A percentile compares a stretch with the other conserved stretches of the same genome.
Conservation (phyloP, 2,888 invertebrate species). For the Spisula subtruncata region DNA sequence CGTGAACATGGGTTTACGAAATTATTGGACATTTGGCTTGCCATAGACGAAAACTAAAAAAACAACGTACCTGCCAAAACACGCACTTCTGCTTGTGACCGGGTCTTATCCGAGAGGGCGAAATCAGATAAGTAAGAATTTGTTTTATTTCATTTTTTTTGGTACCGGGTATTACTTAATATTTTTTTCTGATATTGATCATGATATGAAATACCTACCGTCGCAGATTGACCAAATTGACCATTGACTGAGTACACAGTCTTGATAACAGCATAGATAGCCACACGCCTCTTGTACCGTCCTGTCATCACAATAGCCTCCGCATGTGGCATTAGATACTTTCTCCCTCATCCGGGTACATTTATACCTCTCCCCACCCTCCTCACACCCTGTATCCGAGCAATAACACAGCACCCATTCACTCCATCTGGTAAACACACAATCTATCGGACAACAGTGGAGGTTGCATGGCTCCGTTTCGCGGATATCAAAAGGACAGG, state of each 20-base stretch:
- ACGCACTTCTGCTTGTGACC: too few relatives aligned
- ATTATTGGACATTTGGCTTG: too few relatives aligned
- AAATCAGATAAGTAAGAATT: too few relatives aligned
- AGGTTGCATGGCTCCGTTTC: conserved; percentile 71
- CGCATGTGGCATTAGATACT: conserved; percentile 64
- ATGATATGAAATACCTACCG: conserved; percentile 43
- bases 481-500: conserved; percentile 54
- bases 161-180: too few relatives aligned
- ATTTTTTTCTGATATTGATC: too few relatives aligned
- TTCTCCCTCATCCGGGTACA: conserved; percentile 68
- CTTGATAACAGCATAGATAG: conserved; percentile 73
- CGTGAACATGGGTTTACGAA: too few relatives aligned
- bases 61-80: too few relatives aligned
- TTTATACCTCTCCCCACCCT: conserved; percentile 64
- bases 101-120: too few relatives aligned
- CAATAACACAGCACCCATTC: conserved; percentile 66
- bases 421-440: conserved; percentile 67
- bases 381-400: conserved; percentile 55
- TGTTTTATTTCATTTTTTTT: too few relatives aligned
- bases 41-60: too few relatives aligned
- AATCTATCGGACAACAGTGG: conserved; percentile 73
- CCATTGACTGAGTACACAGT: conserved; percentile 77
- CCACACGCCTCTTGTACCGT: conserved; percentile 67
- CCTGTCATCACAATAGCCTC: conserved; percentile 74
- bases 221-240: conserved; percentile 73